phyloP scores from a whole-genome alignment of 2,888 invertebrate species.

The Tryphoninae sp. region DNA sequence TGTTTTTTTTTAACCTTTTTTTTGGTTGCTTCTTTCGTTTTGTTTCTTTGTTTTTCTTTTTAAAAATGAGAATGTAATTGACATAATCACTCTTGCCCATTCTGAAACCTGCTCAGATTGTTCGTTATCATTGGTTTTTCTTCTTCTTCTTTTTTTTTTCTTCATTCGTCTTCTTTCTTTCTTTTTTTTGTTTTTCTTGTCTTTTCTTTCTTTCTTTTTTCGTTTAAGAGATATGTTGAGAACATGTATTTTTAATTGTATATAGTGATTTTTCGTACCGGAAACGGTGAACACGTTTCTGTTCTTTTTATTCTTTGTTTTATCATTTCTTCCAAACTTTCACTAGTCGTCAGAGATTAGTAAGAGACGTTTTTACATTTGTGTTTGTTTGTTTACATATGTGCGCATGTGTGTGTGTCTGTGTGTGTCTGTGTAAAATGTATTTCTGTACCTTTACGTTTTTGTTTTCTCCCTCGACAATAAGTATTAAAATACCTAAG shows the following conservation, averaged over 20 bases:
- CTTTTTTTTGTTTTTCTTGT: conserved; percentile 52
- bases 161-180: conserved; percentile 56
- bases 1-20: conserved; percentile 40
- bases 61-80: conserved; percentile 75
- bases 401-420: conserved; percentile 33
- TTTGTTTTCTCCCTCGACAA: conserved; percentile 5
- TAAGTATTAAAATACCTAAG: conserved; percentile 56
- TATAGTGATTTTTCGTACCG: conserved; percentile 64
- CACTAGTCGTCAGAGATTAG: conserved; percentile 46
- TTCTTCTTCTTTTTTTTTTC: too few relatives aligned
- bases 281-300: conserved; percentile 54
- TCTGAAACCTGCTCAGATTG: conserved; percentile 79
- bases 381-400: conserved; percentile 22
- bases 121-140: conserved; percentile 62
- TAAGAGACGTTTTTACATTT: conserved; percentile 49
- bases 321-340: conserved; percentile 50
- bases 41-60: conserved; percentile 44
- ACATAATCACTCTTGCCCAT: conserved; percentile 77
- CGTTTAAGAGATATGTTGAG: conserved; percentile 75
- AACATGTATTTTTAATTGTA: conserved; percentile 61
- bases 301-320: conserved; percentile 59
- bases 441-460: conserved; percentile 14
- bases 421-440: conserved; percentile 28
- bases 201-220: conserved; percentile 17
- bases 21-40: conserved; percentile 48